These are phyloP conservation scores for Drosophila parthenogenetica DNA, from an alignment of 2,888 invertebrate species.

Conservation along the genomic window DNA sequence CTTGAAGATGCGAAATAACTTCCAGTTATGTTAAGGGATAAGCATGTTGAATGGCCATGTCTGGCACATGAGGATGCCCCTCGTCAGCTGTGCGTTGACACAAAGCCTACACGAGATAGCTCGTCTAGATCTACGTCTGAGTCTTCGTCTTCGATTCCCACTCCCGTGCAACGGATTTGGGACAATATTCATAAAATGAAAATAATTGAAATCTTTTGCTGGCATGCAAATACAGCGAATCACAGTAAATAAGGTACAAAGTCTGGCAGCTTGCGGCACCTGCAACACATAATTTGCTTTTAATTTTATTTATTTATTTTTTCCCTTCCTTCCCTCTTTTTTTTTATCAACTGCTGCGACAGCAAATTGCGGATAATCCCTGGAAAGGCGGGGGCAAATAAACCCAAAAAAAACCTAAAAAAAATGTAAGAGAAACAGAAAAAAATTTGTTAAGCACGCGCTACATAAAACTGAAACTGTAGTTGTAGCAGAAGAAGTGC, in stretches of 20 bases:
- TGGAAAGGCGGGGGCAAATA: slow-evolving; percentile 13
- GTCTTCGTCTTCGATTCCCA: background rate
- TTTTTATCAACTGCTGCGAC: slow-evolving; percentile 49
- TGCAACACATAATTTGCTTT: slow-evolving; percentile 66
- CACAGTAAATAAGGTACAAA: slow-evolving; percentile 9
- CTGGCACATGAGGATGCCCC: slow-evolving; percentile 21
- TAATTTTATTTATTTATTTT: slow-evolving; percentile 41
- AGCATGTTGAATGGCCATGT: slow-evolving; percentile 3
- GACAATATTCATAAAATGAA: slow-evolving; percentile 11
- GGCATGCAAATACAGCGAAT: background rate
- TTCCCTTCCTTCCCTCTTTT: background rate
- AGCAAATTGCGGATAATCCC: slow-evolving; percentile 49
- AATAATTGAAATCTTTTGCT: slow-evolving; percentile 5
- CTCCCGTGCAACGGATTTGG: background rate
- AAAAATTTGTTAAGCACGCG: slow-evolving; percentile 69
- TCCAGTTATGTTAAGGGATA: slow-evolving; percentile 21
- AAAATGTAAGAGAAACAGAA: slow-evolving; percentile 18
- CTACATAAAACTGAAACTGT: slow-evolving; percentile 21
- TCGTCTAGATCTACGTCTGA: background rate
- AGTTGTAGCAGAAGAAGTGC: slow-evolving; percentile 44
- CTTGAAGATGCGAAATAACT: slow-evolving; percentile 60
- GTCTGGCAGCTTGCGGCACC: slow-evolving; percentile 16
- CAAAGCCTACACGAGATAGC: slow-evolving; percentile 13
- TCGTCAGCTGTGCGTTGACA: slow-evolving; percentile 35
- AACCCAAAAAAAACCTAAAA: slow-evolving; percentile 38